Evolutionary conservation across 2,113 vertebrate species (phyloP).

Genomic region (Meleagris gallopavo): DNA sequence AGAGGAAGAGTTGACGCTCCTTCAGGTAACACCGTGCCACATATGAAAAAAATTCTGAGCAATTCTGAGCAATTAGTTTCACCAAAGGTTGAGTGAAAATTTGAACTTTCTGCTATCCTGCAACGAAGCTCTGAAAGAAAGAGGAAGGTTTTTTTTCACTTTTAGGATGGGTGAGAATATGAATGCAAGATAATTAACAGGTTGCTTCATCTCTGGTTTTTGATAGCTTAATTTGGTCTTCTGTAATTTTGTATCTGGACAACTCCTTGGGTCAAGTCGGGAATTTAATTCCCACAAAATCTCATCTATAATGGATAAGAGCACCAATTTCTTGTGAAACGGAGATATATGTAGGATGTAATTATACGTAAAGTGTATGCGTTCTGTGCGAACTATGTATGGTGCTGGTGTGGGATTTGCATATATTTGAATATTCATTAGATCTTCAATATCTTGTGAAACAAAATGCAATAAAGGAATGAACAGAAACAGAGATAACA

Average conservation of each 20-base stretch:
- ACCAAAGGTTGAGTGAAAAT: slow-evolving; percentile 3
- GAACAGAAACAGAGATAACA: slow-evolving; percentile 52
- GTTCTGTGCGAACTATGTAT: not conserved
- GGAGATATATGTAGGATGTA: not conserved
- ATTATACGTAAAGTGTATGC: slow-evolving; percentile 7
- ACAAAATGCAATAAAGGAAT: slow-evolving; percentile 53
- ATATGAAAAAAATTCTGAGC: slow-evolving; percentile 30
- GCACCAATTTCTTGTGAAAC: not conserved
- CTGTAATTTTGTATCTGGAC: not conserved
- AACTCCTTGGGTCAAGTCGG: not conserved
- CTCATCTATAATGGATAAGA: not conserved
- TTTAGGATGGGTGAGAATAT: not conserved
- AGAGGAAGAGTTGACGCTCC: not conserved
- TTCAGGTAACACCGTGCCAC: slow-evolving; percentile 28
- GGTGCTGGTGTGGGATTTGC: not conserved
- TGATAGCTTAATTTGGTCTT: not conserved
- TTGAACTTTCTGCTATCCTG: not conserved
- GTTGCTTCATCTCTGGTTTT: not conserved
- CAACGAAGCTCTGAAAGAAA: not conserved
- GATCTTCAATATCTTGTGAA: slow-evolving; percentile 40
- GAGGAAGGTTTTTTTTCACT: not conserved
- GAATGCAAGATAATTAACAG: not conserved
- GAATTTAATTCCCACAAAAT: not conserved
- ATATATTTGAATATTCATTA: slow-evolving; percentile 69
- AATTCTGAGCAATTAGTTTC: slow-evolving; percentile 28